Percentiles rank a stretch among this genome's conserved stretches.
These are phyloP conservation scores for Pocillopora meandrina DNA, from an alignment of 92 coral and sea anemone species.

Conservation along the genomic window DNA sequence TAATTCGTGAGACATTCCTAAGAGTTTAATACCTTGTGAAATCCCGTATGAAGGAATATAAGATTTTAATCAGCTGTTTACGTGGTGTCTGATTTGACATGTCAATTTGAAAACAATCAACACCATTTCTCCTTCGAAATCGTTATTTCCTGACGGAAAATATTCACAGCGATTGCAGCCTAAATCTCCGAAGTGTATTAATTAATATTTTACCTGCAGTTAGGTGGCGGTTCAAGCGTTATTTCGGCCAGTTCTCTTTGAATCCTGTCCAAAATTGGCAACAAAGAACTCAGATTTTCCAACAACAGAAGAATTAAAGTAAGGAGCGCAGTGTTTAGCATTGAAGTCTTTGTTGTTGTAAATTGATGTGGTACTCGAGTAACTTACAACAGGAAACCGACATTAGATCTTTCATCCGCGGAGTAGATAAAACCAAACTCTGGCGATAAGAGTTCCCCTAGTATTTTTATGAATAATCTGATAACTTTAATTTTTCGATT, in stretches of 20 bases:
- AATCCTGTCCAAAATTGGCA: conserved; percentile 57
- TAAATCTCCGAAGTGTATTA: neutral
- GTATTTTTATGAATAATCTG: too few relatives aligned
- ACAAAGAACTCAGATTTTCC: too few relatives aligned
- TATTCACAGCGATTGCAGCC: neutral
- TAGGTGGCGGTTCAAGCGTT: conserved; percentile 96
- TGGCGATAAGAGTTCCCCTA: too few relatives aligned
- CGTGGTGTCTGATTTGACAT: neutral
- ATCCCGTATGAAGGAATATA: neutral
- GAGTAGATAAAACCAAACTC: neutral
- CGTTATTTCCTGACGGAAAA: neutral
- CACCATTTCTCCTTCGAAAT: conserved; percentile 6
- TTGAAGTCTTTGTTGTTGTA: neutral
- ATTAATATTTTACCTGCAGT: conserved; percentile 80
- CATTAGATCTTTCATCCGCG: neutral
- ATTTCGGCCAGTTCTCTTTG: conserved; percentile 96
- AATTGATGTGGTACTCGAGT: neutral
- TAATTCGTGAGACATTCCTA: neutral
- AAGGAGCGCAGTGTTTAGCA: neutral
- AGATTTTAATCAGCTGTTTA: neutral
- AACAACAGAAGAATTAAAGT: too few relatives aligned
- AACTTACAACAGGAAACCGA: neutral
- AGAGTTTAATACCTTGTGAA: neutral
- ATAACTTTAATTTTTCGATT: too few relatives aligned
- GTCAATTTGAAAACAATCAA: conserved; percentile 12